Conservation (phyloP, 2,797 vertebrate genomes). For the Crocodylus rhombifer region DNA sequence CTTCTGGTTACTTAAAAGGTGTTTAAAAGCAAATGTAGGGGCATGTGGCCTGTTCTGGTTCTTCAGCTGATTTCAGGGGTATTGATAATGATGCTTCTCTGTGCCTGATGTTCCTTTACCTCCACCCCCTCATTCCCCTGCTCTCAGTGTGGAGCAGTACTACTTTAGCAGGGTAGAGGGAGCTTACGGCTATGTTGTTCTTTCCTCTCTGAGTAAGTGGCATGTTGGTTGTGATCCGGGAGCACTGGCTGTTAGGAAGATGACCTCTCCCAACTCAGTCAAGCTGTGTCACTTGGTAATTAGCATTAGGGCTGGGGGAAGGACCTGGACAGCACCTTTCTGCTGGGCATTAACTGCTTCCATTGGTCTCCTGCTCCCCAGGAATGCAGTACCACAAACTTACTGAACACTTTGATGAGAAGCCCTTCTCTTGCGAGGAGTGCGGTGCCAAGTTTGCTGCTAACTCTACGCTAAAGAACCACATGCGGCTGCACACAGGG, state of each 20-base stretch:
- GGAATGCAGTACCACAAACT: conserved; percentile 93
- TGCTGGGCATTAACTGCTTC: not conserved
- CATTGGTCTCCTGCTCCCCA: conserved; percentile 28
- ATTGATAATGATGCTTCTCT: not conserved
- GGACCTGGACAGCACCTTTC: rapidly evolving
- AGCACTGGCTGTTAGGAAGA: not conserved
- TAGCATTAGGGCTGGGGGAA: not conserved
- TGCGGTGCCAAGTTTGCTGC: conserved; percentile 89
- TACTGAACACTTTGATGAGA: conserved; percentile 91
- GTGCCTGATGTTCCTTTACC: not conserved
- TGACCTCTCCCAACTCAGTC: not conserved
- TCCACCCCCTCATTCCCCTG: not conserved
- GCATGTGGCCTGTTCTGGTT: not conserved
- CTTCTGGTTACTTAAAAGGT: conserved; percentile 33
- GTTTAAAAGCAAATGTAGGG: conserved; percentile 10
- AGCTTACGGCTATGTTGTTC: not conserved
- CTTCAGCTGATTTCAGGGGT: not conserved
- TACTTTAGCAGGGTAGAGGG: not conserved
- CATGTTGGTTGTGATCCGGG: not conserved
- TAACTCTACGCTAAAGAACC: conserved; percentile 93
- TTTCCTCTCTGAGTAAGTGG: not conserved
- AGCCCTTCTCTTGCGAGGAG: conserved; percentile 89
- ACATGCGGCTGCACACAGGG: conserved; percentile 89
- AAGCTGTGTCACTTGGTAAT: not conserved
- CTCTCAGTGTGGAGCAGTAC: not conserved